Conservation (phyloP, 2,113 vertebrate species). For the Amazona guildingii region DNA sequence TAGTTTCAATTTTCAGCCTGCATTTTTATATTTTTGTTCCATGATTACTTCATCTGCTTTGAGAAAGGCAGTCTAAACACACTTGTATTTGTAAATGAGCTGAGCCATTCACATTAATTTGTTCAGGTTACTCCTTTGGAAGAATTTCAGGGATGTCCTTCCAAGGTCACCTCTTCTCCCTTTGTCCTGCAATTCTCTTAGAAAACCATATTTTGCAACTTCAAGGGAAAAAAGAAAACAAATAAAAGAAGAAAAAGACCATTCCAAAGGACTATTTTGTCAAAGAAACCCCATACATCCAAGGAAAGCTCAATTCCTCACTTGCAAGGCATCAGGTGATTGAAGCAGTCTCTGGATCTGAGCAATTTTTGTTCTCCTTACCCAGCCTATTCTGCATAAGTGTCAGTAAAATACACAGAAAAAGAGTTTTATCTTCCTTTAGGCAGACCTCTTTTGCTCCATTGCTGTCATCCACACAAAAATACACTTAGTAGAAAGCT, state of each 20-base stretch:
- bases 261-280: neutral
- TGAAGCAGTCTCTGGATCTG: neutral
- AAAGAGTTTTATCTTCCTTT: neutral
- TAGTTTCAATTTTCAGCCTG: neutral
- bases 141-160: neutral
- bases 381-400: neutral
- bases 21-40: neutral
- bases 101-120: neutral
- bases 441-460: neutral
- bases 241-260: neutral
- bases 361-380: neutral
- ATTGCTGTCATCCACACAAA: neutral
- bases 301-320: neutral
- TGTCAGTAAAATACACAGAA: neutral
- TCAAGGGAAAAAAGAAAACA: neutral
- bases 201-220: neutral
- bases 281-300: neutral
- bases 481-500: neutral
- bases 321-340: neutral
- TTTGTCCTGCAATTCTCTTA: neutral
- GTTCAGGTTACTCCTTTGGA: neutral
- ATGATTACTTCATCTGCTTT: neutral
- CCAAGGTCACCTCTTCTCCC: neutral
- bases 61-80: neutral
- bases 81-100: neutral